Conservation (phyloP, 2,797 vertebrate genomes). For the Arremon brunneinucha region DNA sequence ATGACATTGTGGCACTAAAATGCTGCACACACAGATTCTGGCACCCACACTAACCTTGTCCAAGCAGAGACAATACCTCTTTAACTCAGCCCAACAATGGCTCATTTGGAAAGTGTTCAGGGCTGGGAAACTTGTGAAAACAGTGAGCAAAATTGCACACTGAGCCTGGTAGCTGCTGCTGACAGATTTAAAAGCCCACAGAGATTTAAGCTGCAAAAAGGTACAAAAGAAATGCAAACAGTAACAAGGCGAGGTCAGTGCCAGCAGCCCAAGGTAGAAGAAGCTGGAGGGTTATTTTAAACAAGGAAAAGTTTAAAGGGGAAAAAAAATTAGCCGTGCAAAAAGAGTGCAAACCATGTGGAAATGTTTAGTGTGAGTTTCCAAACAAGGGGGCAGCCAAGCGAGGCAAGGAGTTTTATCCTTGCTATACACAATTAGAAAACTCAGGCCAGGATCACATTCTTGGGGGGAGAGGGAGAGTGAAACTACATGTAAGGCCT, state of each 20-base stretch:
- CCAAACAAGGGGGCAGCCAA: slow-evolving; percentile 64
- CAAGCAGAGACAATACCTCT: slow-evolving; percentile 52
- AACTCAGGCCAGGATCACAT: slow-evolving; percentile 55
- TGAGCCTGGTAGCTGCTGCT: slow-evolving; percentile 66
- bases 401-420: slow-evolving; percentile 61
- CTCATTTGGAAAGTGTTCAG: slow-evolving; percentile 62
- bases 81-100: slow-evolving; percentile 64
- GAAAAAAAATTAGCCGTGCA: slow-evolving; percentile 5
- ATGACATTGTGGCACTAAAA: slow-evolving; percentile 4
- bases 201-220: slow-evolving; percentile 65
- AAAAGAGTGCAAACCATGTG: slow-evolving; percentile 66
- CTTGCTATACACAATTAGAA: slow-evolving; percentile 62
- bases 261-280: slow-evolving; percentile 58
- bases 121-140: slow-evolving; percentile 65
- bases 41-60: neutral
- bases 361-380: slow-evolving; percentile 71
- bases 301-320: slow-evolving; percentile 1
- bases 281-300: slow-evolving; percentile 3
- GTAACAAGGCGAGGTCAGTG: slow-evolving; percentile 57
- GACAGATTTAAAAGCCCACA: slow-evolving; percentile 65
- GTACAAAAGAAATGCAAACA: slow-evolving; percentile 69
- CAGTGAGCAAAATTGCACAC: slow-evolving; percentile 66
- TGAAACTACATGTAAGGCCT: slow-evolving; percentile 26
- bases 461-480: slow-evolving; percentile 40
- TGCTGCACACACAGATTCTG: neutral